Evolutionary conservation across 2,888 invertebrate species (phyloP).

Genomic region (Scaptomyza reducta): DNA sequence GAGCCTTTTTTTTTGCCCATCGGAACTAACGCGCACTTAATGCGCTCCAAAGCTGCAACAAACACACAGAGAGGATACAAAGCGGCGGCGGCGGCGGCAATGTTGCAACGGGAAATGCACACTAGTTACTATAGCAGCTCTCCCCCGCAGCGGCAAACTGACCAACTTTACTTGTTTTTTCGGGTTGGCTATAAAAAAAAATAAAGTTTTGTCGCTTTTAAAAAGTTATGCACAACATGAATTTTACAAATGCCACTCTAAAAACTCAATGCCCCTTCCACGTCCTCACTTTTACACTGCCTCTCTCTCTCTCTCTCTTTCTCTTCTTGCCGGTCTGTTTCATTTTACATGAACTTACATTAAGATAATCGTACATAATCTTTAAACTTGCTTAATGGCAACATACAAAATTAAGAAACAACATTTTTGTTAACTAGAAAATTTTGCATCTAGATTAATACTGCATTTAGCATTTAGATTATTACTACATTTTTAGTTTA

Average conservation of each 20-base stretch:
- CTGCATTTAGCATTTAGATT: no score
- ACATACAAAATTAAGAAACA: no score
- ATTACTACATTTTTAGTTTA: no score
- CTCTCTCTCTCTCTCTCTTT: background rate
- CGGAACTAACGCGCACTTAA: constrained; percentile 57
- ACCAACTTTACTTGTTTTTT: constrained; percentile 40
- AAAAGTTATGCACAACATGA: constrained; percentile 61
- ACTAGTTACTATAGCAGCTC: background rate
- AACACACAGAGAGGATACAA: constrained; percentile 3
- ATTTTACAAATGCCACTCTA: constrained; percentile 50
- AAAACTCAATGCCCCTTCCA: constrained; percentile 15
- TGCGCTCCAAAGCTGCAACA: constrained; percentile 29
- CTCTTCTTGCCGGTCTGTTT: background rate
- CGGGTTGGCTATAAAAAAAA: background rate
- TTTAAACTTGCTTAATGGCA: no score
- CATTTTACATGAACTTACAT: background rate
- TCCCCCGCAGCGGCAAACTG: constrained; percentile 8
- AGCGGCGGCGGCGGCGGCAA: background rate
- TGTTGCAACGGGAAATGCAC: no score
- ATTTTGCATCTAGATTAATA: no score
- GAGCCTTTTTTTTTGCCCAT: background rate
- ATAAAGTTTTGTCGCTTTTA: constrained; percentile 53
- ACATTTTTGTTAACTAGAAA: no score
- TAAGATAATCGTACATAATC: no score
- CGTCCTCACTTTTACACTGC: no score